Evolutionary conservation across 2,888 invertebrate genomes (phyloP).

Genomic region (Ferrisia virgata): DNA sequence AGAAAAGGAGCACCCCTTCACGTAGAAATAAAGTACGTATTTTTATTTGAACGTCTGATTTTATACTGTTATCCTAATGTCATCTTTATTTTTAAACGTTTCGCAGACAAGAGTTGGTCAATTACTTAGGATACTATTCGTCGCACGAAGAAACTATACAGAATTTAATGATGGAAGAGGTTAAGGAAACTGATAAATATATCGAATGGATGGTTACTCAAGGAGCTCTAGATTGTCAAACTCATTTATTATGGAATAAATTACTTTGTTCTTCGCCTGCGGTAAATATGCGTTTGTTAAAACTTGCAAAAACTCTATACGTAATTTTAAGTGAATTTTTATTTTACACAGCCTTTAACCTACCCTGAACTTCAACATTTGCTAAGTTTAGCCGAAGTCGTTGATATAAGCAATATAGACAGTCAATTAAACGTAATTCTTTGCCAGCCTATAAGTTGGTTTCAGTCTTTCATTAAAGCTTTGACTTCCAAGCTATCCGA

Average conservation of each 20-base stretch:
- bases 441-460: constrained; percentile 65
- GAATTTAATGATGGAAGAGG: constrained; percentile 61
- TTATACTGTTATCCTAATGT: background rate
- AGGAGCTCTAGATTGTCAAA: constrained; percentile 66
- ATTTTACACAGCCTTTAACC: constrained; percentile 53
- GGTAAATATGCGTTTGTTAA: background rate
- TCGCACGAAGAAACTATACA: constrained; percentile 67
- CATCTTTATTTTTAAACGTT: too few relatives aligned
- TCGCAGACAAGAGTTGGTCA: constrained; percentile 61
- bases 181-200: constrained; percentile 58
- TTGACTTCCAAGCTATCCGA: constrained; percentile 61
- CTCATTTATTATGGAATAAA: constrained; percentile 69
- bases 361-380: constrained; percentile 66
- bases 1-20: constrained; percentile 8
- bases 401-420: constrained; percentile 61
- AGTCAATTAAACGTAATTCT: constrained; percentile 59
- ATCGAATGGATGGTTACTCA: constrained; percentile 63
- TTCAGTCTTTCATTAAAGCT: constrained; percentile 62
- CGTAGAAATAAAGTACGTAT: constrained; percentile 27
- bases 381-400: constrained; percentile 60
- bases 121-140: constrained; percentile 69
- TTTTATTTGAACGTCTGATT: background rate
- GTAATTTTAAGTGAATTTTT: background rate
- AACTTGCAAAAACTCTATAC: background rate
- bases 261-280: constrained; percentile 55